phyloP scores from a whole-genome alignment of 2,888 invertebrate species.

The Tenthredo livida region DNA sequence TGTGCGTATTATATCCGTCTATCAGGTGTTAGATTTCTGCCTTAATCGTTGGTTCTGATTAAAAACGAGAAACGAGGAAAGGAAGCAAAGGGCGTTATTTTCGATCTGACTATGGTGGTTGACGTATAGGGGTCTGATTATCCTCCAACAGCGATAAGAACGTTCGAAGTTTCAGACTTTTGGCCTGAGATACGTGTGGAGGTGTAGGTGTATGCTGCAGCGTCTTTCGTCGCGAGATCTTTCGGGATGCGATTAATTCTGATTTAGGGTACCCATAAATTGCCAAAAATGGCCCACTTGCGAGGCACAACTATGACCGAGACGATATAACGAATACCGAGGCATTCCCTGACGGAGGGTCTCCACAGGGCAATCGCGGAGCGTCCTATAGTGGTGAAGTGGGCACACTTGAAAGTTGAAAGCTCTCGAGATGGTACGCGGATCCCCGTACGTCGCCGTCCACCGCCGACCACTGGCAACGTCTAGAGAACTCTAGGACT shows the following conservation, averaged over 20 bases:
- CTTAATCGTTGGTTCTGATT: not conserved
- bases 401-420: slow-evolving; percentile 44
- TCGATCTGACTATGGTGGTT: not conserved
- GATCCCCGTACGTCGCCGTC: not conserved
- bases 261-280: slow-evolving; percentile 39
- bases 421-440: slow-evolving; percentile 44
- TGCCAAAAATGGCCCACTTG: slow-evolving; percentile 47
- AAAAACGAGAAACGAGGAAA: not conserved
- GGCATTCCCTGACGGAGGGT: slow-evolving; percentile 37
- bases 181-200: too few relatives aligned
- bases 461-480: not conserved
- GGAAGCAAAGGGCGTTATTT: not conserved
- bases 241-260: slow-evolving; percentile 41
- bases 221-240: slow-evolving; percentile 17
- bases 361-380: slow-evolving; percentile 21
- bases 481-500: not conserved
- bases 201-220: not conserved
- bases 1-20: not conserved
- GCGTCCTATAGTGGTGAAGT: slow-evolving; percentile 26
- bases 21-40: not conserved
- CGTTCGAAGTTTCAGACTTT: not conserved
- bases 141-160: not conserved
- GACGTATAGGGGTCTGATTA: not conserved
- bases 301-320: not conserved
- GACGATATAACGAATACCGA: not conserved